Conservation (phyloP, 2,113 vertebrate genomes). For the Drymodes brunneopygia region DNA sequence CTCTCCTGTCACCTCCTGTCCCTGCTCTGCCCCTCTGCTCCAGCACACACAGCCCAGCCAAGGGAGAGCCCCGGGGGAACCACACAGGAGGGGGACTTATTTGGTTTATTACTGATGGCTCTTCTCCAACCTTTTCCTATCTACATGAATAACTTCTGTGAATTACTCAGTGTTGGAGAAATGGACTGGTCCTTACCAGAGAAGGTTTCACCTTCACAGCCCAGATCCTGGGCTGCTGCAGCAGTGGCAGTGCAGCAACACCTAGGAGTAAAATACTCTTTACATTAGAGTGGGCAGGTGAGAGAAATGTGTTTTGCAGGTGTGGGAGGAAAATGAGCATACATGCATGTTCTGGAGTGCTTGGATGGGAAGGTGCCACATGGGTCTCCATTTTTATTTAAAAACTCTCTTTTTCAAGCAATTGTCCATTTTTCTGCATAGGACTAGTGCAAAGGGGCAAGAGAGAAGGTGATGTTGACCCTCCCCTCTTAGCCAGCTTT, state of each 20-base stretch:
- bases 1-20: neutral
- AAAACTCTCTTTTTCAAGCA: neutral
- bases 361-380: neutral
- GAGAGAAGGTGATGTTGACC: neutral
- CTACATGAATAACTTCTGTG: neutral
- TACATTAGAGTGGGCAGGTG: fast-evolving
- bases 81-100: fast-evolving
- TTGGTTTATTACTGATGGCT: neutral
- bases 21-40: neutral
- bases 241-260: neutral
- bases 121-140: neutral
- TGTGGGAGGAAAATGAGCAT: neutral
- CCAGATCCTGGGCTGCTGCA: neutral
- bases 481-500: neutral
- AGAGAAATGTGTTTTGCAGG: neutral
- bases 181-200: neutral
- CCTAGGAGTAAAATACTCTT: neutral
- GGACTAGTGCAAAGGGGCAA: neutral
- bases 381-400: neutral
- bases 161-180: neutral
- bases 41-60: fast-evolving
- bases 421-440: neutral
- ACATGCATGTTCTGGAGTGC: neutral
- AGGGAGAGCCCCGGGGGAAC: neutral
- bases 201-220: neutral